phyloP scores from a whole-genome alignment of 2,113 vertebrate genomes.

The Ariopsis seemanni region DNA sequence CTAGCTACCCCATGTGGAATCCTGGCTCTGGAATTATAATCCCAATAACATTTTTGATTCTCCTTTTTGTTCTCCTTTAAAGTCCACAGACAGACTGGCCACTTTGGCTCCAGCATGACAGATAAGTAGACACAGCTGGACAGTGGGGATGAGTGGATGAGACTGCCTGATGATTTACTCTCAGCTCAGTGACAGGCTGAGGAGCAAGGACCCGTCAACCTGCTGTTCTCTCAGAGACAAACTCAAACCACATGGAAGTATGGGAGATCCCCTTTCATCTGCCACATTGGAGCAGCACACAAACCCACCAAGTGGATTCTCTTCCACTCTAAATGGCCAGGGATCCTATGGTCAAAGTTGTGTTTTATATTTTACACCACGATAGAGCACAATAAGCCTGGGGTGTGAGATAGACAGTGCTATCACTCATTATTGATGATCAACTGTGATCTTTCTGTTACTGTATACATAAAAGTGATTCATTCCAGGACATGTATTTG shows the following conservation, averaged over 20 bases:
- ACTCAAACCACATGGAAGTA: constrained; percentile 65
- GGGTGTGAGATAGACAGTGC: neutral
- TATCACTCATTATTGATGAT: constrained; percentile 17
- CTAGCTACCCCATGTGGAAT: constrained; percentile 42
- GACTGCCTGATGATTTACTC: constrained; percentile 64
- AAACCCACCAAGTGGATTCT: constrained; percentile 15
- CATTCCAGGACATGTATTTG: constrained; percentile 3
- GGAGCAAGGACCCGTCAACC: constrained; percentile 36
- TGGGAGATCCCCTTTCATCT: constrained; percentile 63
- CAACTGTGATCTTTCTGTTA: neutral
- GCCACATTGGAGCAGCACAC: constrained; percentile 32
- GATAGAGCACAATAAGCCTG: constrained; percentile 31
- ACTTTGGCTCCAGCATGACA: constrained; percentile 51
- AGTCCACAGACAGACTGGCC: constrained; percentile 52
- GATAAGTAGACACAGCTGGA: constrained; percentile 67
- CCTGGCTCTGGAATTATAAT: constrained; percentile 41
- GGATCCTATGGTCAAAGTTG: neutral
- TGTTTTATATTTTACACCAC: constrained; percentile 14
- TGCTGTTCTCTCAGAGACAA: constrained; percentile 49
- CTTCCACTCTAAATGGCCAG: neutral
- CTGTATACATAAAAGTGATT: neutral
- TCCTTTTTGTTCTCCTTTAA: constrained; percentile 24
- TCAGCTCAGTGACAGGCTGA: constrained; percentile 51
- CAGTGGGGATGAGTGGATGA: constrained; percentile 47
- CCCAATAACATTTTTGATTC: constrained; percentile 23